Conservation (phyloP, 2,888 invertebrate genomes). For the Cephus spinipes region DNA sequence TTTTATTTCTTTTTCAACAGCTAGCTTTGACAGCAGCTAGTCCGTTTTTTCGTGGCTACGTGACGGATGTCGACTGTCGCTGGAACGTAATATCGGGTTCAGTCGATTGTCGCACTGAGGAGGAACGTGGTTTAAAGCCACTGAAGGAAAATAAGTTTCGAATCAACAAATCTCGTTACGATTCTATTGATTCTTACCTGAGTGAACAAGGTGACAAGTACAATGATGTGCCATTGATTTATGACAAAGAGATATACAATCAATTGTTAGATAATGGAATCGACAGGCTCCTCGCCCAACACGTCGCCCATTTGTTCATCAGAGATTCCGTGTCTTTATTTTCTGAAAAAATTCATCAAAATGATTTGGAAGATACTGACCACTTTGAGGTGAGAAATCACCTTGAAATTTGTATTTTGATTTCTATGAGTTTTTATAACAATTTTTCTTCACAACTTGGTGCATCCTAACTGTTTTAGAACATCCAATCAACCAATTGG, state of each 20-base stretch:
- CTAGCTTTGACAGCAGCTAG: slow-evolving; percentile 97
- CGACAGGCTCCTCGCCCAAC: slow-evolving; percentile 92
- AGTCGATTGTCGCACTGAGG: slow-evolving; percentile 94
- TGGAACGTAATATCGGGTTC: slow-evolving; percentile 98
- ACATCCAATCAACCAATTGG: slow-evolving; percentile 99
- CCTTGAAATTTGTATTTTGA: background rate
- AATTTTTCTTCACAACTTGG: too few species aligned
- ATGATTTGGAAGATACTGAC: slow-evolving; percentile 93
- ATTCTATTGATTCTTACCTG: slow-evolving; percentile 97
- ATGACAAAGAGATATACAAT: slow-evolving; percentile 85
- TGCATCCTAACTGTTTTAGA: slow-evolving; percentile 70
- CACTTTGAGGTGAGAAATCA: slow-evolving; percentile 88
- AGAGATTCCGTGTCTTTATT: slow-evolving; percentile 96
- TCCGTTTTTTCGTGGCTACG: slow-evolving; percentile 91
- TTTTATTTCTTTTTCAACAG: slow-evolving; percentile 64
- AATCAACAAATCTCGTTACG: slow-evolving; percentile 95
- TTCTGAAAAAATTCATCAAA: slow-evolving; percentile 93
- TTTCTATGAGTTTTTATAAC: slow-evolving; percentile 22
- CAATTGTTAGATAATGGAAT: slow-evolving; percentile 89
- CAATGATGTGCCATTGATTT: slow-evolving; percentile 93
- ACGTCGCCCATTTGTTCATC: slow-evolving; percentile 98
- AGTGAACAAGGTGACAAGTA: slow-evolving; percentile 89
- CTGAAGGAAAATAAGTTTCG: slow-evolving; percentile 81
- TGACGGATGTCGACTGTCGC: slow-evolving; percentile 96
- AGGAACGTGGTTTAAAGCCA: slow-evolving; percentile 87